These are phyloP conservation scores for Dufourea novaeangliae DNA, from an alignment of 1,140 invertebrate species.

Conservation along the genomic window DNA sequence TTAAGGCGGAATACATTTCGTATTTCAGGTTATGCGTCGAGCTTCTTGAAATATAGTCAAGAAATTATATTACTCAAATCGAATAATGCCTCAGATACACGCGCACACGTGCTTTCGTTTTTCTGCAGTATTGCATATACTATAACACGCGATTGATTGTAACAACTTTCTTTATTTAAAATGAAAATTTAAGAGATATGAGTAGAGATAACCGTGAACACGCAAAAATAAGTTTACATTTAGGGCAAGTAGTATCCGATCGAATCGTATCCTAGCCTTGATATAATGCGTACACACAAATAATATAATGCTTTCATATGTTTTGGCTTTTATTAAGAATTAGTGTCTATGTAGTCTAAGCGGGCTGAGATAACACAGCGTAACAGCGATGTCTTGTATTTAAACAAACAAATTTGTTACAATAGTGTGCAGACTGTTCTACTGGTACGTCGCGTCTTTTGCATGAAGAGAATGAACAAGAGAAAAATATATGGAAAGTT, in stretches of 20 bases:
- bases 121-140: background rate
- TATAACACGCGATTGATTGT: constrained; percentile 11
- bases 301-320: constrained; percentile 78
- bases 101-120: constrained; percentile 50
- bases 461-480: background rate
- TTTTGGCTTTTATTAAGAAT: constrained; percentile 77
- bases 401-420: constrained; percentile 31
- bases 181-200: background rate
- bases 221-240: constrained; percentile 31
- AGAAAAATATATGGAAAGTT: background rate
- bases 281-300: constrained; percentile 57
- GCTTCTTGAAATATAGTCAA: background rate
- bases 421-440: background rate
- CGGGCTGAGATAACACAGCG: constrained; percentile 39
- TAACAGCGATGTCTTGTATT: constrained; percentile 2
- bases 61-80: constrained; percentile 35
- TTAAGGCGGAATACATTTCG: constrained; percentile 7
- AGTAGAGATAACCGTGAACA: background rate
- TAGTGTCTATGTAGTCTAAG: constrained; percentile 57
- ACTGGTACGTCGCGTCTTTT: background rate
- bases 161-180: constrained; percentile 21
- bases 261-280: constrained; percentile 52
- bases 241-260: constrained; percentile 47
- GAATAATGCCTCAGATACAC: constrained; percentile 45
- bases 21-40: constrained; percentile 11